Evolutionary conservation across 2,113 vertebrate genomes (phyloP).

Genomic region (Halcyon malimbica): DNA sequence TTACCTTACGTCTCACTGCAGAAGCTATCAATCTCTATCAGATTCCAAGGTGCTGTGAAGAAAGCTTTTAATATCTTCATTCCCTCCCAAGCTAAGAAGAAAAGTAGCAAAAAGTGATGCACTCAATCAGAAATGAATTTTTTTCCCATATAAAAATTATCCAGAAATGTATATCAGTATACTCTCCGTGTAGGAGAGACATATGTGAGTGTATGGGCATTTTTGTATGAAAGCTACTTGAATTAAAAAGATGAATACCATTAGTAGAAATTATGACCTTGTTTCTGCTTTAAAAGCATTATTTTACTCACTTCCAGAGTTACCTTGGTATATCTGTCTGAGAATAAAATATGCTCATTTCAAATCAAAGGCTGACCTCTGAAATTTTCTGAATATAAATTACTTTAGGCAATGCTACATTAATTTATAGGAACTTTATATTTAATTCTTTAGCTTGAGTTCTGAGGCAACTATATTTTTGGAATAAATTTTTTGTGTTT

Average conservation of each 20-base stretch:
- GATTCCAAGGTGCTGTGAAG: neutral
- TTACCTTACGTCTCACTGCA: neutral
- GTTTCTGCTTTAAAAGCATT: neutral
- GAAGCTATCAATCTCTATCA: constrained; percentile 2
- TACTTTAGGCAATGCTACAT: neutral
- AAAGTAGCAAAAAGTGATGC: neutral
- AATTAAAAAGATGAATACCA: neutral
- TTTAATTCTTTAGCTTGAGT: neutral
- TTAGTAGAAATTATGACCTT: neutral
- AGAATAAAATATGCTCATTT: neutral
- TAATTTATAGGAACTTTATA: neutral
- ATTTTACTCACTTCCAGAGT: neutral
- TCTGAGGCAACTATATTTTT: neutral
- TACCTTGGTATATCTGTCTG: neutral
- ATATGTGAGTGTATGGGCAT: neutral
- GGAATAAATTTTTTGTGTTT: neutral
- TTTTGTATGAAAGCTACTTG: neutral
- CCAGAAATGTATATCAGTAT: neutral
- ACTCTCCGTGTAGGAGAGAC: neutral
- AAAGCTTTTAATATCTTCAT: constrained; percentile 12
- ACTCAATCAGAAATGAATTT: neutral
- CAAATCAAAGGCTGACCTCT: neutral
- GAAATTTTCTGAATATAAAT: neutral
- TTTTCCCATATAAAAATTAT: neutral
- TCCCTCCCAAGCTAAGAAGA: neutral